These are phyloP conservation scores for Muntiacus reevesi DNA, from an alignment of 2,113 vertebrate genomes.

Conservation along the genomic window DNA sequence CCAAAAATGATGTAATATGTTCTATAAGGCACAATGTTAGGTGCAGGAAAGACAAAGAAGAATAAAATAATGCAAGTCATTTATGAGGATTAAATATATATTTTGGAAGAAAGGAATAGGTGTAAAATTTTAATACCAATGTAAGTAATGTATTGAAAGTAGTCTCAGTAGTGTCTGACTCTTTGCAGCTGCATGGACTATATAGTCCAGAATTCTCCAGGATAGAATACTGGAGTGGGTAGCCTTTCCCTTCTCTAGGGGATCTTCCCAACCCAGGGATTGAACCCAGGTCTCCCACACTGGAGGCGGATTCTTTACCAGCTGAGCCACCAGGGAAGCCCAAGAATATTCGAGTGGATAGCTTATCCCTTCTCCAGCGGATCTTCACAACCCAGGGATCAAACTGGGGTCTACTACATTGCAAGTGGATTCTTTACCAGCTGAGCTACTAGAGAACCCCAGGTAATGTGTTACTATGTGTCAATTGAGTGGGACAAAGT, in stretches of 20 bases:
- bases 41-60: neutral
- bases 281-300: neutral
- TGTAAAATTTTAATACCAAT: neutral
- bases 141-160: neutral
- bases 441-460: neutral
- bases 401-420: neutral
- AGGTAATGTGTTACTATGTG: neutral
- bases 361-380: rapidly evolving
- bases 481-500: neutral
- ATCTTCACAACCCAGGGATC: neutral
- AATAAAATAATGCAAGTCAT: neutral
- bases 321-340: neutral
- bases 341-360: neutral
- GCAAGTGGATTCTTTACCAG: neutral
- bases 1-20: neutral
- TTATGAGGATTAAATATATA: neutral
- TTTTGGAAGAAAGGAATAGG: neutral
- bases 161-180: neutral
- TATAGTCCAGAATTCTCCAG: neutral
- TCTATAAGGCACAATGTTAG: neutral
- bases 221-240: neutral
- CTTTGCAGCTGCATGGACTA: neutral
- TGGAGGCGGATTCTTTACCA: neutral
- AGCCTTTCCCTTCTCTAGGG: neutral
- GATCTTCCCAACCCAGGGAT: neutral